Conservation (phyloP, 2,113 vertebrate species). For the Anseranas semipalmata region DNA sequence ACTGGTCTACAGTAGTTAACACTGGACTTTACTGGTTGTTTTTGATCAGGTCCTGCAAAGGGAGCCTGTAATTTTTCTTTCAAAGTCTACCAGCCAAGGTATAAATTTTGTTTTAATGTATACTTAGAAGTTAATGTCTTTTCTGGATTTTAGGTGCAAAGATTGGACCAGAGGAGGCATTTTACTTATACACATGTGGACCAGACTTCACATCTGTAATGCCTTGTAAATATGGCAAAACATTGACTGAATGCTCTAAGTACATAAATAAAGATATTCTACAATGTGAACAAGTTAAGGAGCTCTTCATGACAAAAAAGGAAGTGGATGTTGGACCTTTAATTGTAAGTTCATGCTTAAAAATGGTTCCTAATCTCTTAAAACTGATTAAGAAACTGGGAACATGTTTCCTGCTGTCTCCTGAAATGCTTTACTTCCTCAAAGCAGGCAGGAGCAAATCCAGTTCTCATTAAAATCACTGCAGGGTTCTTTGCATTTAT, state of each 20-base stretch:
- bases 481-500: neutral
- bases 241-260: conserved; percentile 81
- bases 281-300: conserved; percentile 86
- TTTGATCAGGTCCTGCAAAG: neutral
- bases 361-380: neutral
- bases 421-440: neutral
- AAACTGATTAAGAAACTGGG: neutral
- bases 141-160: conserved; percentile 82
- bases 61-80: neutral
- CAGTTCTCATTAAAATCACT: neutral
- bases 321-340: conserved; percentile 86
- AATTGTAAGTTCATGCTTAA: conserved; percentile 82
- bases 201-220: conserved; percentile 93
- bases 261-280: conserved; percentile 91
- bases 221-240: conserved; percentile 94
- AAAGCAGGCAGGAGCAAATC: neutral
- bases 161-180: conserved; percentile 90
- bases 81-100: neutral
- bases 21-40: neutral
- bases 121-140: neutral
- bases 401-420: neutral
- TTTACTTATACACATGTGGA: conserved; percentile 90
- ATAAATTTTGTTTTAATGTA: neutral
- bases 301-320: conserved; percentile 88
- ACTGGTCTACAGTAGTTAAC: neutral